Evolutionary conservation across 2,888 invertebrate species (phyloP), one percentile per base, ranked within the genome.

Genomic region (Asteroscopus sphinx): DNA sequence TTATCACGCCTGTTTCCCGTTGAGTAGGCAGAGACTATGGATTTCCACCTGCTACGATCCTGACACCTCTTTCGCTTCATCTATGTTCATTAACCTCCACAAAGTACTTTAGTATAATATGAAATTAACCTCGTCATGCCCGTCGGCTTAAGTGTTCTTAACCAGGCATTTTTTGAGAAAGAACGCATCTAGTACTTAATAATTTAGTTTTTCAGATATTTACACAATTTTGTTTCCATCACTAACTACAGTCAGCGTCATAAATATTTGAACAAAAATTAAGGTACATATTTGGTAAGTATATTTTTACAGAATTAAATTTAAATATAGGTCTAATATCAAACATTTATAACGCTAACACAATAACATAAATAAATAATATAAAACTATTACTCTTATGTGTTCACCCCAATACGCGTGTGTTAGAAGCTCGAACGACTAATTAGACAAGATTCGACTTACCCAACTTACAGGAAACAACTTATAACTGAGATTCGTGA

Each of bases 401-500:
- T 83, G 61, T 86, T 84, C 78, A 77, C 77, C 82, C 81, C 82
- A 82, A 79, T 77, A 72, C 59, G 75, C 80, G 80, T 82, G 76
- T 76, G 86, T 89, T 91, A 91, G 82, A 89, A 91, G 75, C 83
- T 80, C 77, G 75, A 76, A 70, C 71, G 57, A 67, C 70, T 76
- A 82, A 79, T 72, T 62, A 70, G 76, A 76, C 25, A 67, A 72
- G 65, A 54, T 40, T 45, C 21, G 65, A 96, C 96, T 96, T 95
- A 97, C 97, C 96, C 96, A 95, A 89, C 96, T 96, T 93, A 97
- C 95, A 95, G 97, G 97, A 89, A 97, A 97, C 87, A 98, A 96
- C 92, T 96, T 96, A 86, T 96, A 96, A 83, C 97, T 97, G 86
- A 98, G 95, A 83, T 96, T 96, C 46, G 96, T 96, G 73, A 98